These are phyloP conservation scores for Microcebus murinus DNA, from an alignment of 2,113 vertebrate genomes.

Conservation along the genomic window DNA sequence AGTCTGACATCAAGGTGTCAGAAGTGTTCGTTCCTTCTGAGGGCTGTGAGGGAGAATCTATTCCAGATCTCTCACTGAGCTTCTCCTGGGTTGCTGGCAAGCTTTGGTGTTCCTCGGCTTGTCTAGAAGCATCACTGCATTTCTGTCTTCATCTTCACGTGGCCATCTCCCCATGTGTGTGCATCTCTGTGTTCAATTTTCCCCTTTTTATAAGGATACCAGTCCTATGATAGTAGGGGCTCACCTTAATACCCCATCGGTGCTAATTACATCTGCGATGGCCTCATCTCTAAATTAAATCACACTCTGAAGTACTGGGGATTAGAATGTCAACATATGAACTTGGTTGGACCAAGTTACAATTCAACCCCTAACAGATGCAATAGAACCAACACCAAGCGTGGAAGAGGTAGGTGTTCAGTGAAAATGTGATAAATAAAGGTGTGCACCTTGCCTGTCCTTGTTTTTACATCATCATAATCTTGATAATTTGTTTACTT, in stretches of 20 bases:
- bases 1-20: background rate
- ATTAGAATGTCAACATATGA: background rate
- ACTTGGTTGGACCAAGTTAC: background rate
- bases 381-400: accelerated
- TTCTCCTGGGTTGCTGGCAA: background rate
- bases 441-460: background rate
- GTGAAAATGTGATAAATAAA: background rate
- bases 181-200: background rate
- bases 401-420: background rate
- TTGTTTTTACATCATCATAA: background rate
- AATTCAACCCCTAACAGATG: background rate
- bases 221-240: no score
- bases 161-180: background rate
- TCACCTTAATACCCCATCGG: background rate
- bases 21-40: background rate
- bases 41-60: background rate
- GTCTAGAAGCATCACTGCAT: no score
- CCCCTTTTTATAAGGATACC: background rate
- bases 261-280: background rate
- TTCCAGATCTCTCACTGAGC: accelerated
- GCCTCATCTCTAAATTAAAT: background rate
- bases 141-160: background rate
- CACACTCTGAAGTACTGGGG: background rate
- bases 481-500: background rate
- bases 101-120: no score